These are phyloP conservation scores for Danio albolineatus DNA, from an alignment of 2,797 vertebrate species.

Conservation along the genomic window DNA sequence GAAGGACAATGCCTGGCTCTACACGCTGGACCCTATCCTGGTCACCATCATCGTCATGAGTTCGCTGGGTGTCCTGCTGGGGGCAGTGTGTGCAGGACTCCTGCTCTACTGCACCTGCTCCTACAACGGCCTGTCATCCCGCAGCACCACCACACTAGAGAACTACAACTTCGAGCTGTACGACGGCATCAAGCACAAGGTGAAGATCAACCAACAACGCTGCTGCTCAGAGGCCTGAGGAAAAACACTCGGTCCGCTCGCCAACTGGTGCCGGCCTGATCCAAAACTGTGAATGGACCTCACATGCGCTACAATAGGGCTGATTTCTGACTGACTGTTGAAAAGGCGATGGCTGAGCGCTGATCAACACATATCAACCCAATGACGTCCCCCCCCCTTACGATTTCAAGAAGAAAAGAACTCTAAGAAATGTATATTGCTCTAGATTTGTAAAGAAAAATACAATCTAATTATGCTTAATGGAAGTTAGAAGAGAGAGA, in stretches of 20 bases:
- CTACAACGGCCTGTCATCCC: slow-evolving; percentile 90
- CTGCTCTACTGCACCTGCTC: slow-evolving; percentile 97
- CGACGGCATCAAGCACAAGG: slow-evolving; percentile 97
- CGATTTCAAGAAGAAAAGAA: slow-evolving; percentile 62
- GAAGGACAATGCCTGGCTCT: slow-evolving; percentile 93
- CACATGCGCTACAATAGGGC: slow-evolving; percentile 20
- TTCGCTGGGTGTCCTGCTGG: slow-evolving; percentile 91
- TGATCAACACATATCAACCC: slow-evolving; percentile 81
- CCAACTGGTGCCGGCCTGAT: slow-evolving; percentile 20
- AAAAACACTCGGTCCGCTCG: slow-evolving; percentile 6
- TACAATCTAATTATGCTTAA: slow-evolving; percentile 69
- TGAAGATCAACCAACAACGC: slow-evolving; percentile 97
- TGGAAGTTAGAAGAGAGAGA: slow-evolving; percentile 72
- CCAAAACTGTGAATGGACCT: slow-evolving; percentile 53
- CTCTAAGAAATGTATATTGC: slow-evolving; percentile 64
- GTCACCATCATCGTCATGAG: slow-evolving; percentile 99
- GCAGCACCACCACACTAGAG: slow-evolving; percentile 95
- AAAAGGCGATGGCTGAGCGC: slow-evolving; percentile 11
- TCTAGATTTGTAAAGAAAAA: slow-evolving; percentile 76
- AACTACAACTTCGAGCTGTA: slow-evolving; percentile 99
- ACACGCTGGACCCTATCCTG: slow-evolving; percentile 95
- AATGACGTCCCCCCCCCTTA: slow-evolving; percentile 71
- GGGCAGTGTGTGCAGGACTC: slow-evolving; percentile 91
- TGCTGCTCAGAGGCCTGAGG: slow-evolving; percentile 95
- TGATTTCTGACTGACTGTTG: slow-evolving; percentile 42